Base-by-base conservation (phyloP, 2,797 vertebrate genomes). In the Gallirallus australis region DNA sequence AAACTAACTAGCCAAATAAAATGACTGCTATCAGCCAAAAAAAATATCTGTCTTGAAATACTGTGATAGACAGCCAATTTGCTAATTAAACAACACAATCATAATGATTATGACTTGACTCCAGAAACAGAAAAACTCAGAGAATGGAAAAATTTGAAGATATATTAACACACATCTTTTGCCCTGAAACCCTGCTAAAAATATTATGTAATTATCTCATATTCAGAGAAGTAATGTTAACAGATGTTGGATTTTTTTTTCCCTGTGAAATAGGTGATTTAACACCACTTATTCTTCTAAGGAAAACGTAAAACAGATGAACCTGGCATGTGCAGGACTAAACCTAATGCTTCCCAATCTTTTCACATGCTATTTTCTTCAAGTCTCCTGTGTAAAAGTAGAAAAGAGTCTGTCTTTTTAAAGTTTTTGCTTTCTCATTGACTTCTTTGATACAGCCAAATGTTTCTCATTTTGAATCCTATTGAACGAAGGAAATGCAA, bases 381-480 rank as follows among this genome's bases (percentile, higher is more conserved):
- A 35, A 63, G 11, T 75, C 21, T 93, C 13, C 30, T 25, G 27
- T 66, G n/a, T 81, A 66, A 90, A 93, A 95, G 82, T 52, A 54
- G 59, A 47, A 63, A 82, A 56, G 19, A n/a, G 31, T 25, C 19
- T 53, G 86, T 78, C 27, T 16, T 53, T 93, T 75, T 90, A 31
- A 86, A 33, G 39, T 66, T 63, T 94, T 90, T 87, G 19, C 61
- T 95, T 92, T 94, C n/a, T 94, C 53, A 90, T 64, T 94, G 80
- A 69, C 17, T 79, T 93, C 39, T 94, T 95, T 86, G 39, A 87
- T 84, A 80, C 7, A 79, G n/a, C 64, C 68, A 86, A 84, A 92
- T 90, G 27, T 94, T 94, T 92, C 89, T 90, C 8, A 89, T 94
- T 96, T 93, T 93, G 73, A 90, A 85, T 86, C 73, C 18, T 54